phyloP scores from a whole-genome alignment of 2,888 invertebrate species.

The Agrenia bidenticulata region DNA sequence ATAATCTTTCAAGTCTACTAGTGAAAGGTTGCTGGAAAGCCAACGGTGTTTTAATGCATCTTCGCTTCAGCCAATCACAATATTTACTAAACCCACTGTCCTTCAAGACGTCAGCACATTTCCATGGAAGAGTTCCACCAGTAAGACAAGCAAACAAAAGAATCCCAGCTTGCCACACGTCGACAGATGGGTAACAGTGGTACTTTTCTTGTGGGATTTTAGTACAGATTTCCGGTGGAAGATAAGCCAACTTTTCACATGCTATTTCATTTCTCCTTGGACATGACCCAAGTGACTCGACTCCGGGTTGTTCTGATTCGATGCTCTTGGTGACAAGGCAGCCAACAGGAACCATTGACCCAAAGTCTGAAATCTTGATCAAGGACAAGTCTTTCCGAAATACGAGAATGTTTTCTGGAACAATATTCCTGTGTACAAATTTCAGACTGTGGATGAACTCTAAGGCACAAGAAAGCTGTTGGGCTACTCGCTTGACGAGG shows the following conservation, averaged over 20 bases:
- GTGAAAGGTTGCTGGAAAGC: conserved; percentile 64
- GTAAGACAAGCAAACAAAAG: conserved; percentile 69
- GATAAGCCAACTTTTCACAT: conserved; percentile 23
- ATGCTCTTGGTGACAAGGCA: conserved; percentile 61
- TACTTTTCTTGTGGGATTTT: conserved; percentile 66
- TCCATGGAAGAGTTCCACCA: conserved; percentile 70
- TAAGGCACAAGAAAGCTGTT: conserved; percentile 73
- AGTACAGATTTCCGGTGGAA: conserved; percentile 57
- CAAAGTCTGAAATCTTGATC: conserved; percentile 73
- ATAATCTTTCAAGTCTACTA: conserved; percentile 55
- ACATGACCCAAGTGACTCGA: neutral
- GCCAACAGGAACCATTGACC: conserved; percentile 66
- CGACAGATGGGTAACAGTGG: conserved; percentile 66
- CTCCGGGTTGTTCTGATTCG: neutral
- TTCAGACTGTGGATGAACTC: conserved; percentile 77
- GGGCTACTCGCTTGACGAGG: conserved; percentile 65
- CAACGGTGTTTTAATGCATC: conserved; percentile 64
- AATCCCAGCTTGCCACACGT: conserved; percentile 77
- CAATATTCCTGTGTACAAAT: conserved; percentile 73
- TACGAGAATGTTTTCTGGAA: conserved; percentile 71
- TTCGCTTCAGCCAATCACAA: conserved; percentile 67
- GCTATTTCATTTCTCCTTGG: neutral
- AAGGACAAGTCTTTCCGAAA: conserved; percentile 68
- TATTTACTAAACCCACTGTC: conserved; percentile 68
- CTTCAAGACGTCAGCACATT: conserved; percentile 67